Conservation (phyloP, 2,797 vertebrate genomes). For the Sebastes melanostomus region DNA sequence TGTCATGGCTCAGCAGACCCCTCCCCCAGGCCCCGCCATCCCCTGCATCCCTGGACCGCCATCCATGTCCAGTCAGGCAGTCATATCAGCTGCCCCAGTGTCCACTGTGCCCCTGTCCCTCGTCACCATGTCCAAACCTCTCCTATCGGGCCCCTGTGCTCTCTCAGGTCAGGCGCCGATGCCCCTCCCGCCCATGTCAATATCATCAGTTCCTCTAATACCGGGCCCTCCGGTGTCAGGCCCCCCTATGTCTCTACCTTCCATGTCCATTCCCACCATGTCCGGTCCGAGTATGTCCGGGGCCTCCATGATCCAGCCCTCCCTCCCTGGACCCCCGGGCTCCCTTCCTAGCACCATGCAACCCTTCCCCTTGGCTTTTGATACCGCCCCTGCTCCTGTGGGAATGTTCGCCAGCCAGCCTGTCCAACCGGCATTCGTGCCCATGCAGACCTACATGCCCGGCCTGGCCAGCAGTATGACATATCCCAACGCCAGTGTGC, state of each 20-base stretch:
- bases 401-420: slow-evolving; percentile 80
- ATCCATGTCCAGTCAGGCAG: slow-evolving; percentile 58
- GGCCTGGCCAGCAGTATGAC: slow-evolving; percentile 83
- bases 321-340: slow-evolving; percentile 63
- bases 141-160: slow-evolving; percentile 47
- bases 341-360: slow-evolving; percentile 85
- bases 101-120: slow-evolving; percentile 57
- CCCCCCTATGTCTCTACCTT: slow-evolving; percentile 77
- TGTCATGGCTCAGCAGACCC: slow-evolving; percentile 84
- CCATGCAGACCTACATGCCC: slow-evolving; percentile 85
- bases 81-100: slow-evolving; percentile 38
- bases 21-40: slow-evolving; percentile 68
- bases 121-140: slow-evolving; percentile 60
- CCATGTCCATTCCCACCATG: slow-evolving; percentile 79
- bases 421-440: slow-evolving; percentile 82
- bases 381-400: slow-evolving; percentile 76
- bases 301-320: slow-evolving; percentile 68
- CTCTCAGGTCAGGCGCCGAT: slow-evolving; percentile 53
- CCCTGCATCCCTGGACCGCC: slow-evolving; percentile 77
- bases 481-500: slow-evolving; percentile 84
- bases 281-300: slow-evolving; percentile 75
- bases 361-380: slow-evolving; percentile 84
- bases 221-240: slow-evolving; percentile 74
- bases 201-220: slow-evolving; percentile 75
- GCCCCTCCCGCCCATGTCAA: slow-evolving; percentile 69